A percentile compares a stretch with the other conserved stretches of the same genome.
These are phyloP conservation scores for Crotalus tigris DNA, from an alignment of 2,113 vertebrate species.

Conservation along the genomic window DNA sequence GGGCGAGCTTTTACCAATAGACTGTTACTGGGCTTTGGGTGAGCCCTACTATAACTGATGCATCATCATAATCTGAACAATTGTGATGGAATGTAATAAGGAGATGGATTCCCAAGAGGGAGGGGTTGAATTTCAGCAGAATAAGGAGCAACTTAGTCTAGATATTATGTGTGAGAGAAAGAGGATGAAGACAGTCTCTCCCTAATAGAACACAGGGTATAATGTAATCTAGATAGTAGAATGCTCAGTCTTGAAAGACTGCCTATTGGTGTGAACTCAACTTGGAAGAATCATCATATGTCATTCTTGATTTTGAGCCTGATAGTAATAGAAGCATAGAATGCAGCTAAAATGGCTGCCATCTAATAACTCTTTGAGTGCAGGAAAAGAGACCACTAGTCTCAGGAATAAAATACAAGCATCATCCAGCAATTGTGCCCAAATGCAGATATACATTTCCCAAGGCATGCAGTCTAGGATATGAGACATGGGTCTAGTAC, in stretches of 20 bases:
- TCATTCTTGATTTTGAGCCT: background rate
- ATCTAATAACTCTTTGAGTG: background rate
- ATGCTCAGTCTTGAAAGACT: background rate
- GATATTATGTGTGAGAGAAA: background rate
- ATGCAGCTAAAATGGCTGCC: background rate
- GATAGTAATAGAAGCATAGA: background rate
- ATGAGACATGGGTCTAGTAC: background rate
- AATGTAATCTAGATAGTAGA: background rate
- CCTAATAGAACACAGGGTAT: background rate
- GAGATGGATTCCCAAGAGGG: too few relatives aligned
- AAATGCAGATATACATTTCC: background rate
- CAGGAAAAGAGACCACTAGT: background rate
- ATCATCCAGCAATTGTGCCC: background rate
- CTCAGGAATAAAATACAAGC: background rate
- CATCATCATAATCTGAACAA: background rate
- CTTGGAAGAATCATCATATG: background rate
- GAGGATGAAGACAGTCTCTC: background rate
- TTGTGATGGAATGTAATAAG: too few relatives aligned
- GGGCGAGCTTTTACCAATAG: too few relatives aligned
- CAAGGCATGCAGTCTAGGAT: background rate
- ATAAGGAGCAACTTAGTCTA: too few relatives aligned
- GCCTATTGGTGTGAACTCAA: background rate
- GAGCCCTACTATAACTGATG: background rate
- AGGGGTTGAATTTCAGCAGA: too few relatives aligned
- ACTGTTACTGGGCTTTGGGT: too few relatives aligned